phyloP scores from a whole-genome alignment of 1,140 invertebrate species.

The Solen grandis region DNA sequence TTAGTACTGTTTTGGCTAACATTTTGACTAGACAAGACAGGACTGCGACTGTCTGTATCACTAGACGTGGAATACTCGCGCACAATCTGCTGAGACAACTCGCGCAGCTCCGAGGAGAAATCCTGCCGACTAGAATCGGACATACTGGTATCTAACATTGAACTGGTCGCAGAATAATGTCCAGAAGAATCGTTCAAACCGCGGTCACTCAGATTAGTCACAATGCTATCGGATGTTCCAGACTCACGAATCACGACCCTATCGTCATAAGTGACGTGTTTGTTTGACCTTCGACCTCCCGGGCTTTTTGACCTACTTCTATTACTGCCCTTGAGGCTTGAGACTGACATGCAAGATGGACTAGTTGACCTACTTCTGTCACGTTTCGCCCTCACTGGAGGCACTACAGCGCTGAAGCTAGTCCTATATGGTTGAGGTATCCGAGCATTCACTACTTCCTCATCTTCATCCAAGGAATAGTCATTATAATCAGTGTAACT shows the following conservation, averaged over 20 bases:
- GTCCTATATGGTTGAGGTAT: slow-evolving; percentile 71
- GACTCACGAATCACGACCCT: slow-evolving; percentile 66
- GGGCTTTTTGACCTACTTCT: slow-evolving; percentile 60
- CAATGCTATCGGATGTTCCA: slow-evolving; percentile 62
- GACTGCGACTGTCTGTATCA: slow-evolving; percentile 1
- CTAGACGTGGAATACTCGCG: slow-evolving; percentile 25
- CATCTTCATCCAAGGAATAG: slow-evolving; percentile 10
- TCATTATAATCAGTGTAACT: slow-evolving; percentile 25
- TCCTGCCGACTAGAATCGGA: slow-evolving; percentile 48
- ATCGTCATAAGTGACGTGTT: slow-evolving; percentile 69
- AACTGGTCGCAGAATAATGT: slow-evolving; percentile 21
- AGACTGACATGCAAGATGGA: slow-evolving; percentile 41
- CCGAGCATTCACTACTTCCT: slow-evolving; percentile 59
- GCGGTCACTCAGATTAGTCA: slow-evolving; percentile 61
- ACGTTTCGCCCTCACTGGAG: slow-evolving; percentile 56
- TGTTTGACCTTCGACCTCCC: slow-evolving; percentile 38
- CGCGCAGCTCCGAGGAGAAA: slow-evolving; percentile 65
- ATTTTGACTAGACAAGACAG: slow-evolving; percentile 27
- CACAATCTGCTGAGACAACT: slow-evolving; percentile 67
- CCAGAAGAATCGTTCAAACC: slow-evolving; percentile 29
- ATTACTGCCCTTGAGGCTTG: slow-evolving; percentile 51
- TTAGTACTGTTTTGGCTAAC: not conserved
- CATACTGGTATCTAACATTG: slow-evolving; percentile 24
- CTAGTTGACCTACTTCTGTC: slow-evolving; percentile 65
- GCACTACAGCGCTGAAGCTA: slow-evolving; percentile 68